Evolutionary conservation across 2,888 invertebrate genomes (phyloP).

Genomic region (Eristalis tenax): DNA sequence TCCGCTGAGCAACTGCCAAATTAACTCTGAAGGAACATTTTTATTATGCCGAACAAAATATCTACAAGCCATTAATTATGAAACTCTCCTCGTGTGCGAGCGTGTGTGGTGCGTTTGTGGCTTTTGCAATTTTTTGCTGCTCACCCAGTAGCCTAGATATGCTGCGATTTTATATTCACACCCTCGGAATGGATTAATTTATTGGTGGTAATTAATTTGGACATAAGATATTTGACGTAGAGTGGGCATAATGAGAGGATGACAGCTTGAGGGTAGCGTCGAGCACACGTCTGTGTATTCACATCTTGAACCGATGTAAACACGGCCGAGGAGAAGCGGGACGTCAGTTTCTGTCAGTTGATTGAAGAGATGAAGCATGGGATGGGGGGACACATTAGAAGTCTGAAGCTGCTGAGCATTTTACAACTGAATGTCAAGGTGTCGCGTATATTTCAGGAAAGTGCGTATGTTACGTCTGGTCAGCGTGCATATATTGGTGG

Average conservation of each 20-base stretch:
- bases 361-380: background rate
- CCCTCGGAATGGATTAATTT: background rate
- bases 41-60: slow-evolving; percentile 15
- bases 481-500: no score
- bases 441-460: no score
- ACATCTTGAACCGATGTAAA: background rate
- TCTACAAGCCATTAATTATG: slow-evolving; percentile 13
- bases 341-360: background rate
- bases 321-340: background rate
- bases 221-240: background rate
- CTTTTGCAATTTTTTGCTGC: background rate
- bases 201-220: background rate
- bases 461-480: no score
- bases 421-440: no score
- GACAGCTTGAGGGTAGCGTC: background rate
- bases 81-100: background rate
- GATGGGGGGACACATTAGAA: no score
- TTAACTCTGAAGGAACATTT: slow-evolving; percentile 10
- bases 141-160: background rate
- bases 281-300: background rate
- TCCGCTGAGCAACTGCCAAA: slow-evolving; percentile 12
- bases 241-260: background rate
- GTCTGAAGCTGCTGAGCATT: no score
- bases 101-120: background rate
- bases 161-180: background rate